These are phyloP conservation scores for Onychomys arenicola DNA, from an alignment of 2,797 vertebrate genomes.

Conservation along the genomic window DNA sequence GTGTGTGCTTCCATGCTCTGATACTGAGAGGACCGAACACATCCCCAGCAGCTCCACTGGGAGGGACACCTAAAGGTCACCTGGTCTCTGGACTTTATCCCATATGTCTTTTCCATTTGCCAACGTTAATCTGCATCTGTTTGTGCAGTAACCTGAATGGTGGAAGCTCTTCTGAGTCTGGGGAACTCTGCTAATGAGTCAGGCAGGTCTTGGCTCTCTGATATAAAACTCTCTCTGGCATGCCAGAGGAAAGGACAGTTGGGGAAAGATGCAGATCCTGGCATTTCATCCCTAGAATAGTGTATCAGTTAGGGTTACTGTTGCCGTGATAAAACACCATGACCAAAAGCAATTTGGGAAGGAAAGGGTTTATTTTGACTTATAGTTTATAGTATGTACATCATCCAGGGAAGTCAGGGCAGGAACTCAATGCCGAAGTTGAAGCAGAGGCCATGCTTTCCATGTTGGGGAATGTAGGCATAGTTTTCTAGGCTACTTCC, in stretches of 20 bases:
- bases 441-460: background rate
- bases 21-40: background rate
- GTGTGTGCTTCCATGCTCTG: background rate
- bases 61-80: background rate
- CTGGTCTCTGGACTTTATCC: background rate
- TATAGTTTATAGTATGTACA: background rate
- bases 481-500: too few relatives aligned
- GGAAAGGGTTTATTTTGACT: background rate
- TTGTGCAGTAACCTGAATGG: background rate
- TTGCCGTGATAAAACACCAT: background rate
- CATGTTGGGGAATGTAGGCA: too few relatives aligned
- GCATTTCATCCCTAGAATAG: background rate
- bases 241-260: background rate
- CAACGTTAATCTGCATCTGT: background rate
- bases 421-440: background rate
- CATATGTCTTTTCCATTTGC: background rate
- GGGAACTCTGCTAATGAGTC: background rate
- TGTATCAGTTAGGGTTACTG: background rate
- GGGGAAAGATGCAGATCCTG: background rate
- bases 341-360: background rate
- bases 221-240: background rate
- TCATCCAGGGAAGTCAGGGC: background rate
- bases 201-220: background rate
- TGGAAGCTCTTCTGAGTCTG: background rate
- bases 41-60: background rate